Evolutionary conservation across 2,797 vertebrate species (phyloP).

Genomic region (Halcyon smyrnensis): DNA sequence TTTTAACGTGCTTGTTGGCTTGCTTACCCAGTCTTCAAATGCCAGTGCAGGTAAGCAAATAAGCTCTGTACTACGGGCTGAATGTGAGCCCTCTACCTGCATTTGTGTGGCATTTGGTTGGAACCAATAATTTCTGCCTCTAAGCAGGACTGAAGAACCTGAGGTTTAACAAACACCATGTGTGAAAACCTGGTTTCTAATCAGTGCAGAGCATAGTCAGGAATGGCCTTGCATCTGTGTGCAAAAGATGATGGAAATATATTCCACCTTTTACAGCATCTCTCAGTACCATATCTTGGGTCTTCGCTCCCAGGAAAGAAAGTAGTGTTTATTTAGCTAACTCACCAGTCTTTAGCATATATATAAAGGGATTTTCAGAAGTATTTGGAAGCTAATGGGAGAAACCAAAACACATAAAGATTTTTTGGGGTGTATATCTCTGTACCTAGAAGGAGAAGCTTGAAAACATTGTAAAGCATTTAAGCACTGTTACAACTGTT

Average conservation of each 20-base stretch:
- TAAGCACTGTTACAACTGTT: not conserved
- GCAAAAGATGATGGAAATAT: not conserved
- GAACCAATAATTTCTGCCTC: not conserved
- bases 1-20: not conserved
- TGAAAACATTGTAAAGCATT: not conserved
- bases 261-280: not conserved
- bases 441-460: not conserved
- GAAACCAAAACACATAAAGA: not conserved
- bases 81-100: not conserved
- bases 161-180: not conserved
- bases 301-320: not conserved
- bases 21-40: not conserved
- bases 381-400: not conserved
- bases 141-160: not conserved
- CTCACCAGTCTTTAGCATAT: not conserved
- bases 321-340: not conserved
- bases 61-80: not conserved
- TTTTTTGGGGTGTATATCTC: not conserved
- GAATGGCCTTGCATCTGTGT: not conserved
- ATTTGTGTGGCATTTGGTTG: not conserved
- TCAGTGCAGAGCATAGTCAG: not conserved
- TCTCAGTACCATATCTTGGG: not conserved
- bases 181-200: not conserved
- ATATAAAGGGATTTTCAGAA: not conserved
- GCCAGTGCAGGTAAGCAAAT: not conserved